Percentiles rank a stretch among this genome's conserved stretches.
These are phyloP conservation scores for Pseudomyrmex pallidus DNA, from an alignment of 1,140 invertebrate genomes.

Conservation along the genomic window DNA sequence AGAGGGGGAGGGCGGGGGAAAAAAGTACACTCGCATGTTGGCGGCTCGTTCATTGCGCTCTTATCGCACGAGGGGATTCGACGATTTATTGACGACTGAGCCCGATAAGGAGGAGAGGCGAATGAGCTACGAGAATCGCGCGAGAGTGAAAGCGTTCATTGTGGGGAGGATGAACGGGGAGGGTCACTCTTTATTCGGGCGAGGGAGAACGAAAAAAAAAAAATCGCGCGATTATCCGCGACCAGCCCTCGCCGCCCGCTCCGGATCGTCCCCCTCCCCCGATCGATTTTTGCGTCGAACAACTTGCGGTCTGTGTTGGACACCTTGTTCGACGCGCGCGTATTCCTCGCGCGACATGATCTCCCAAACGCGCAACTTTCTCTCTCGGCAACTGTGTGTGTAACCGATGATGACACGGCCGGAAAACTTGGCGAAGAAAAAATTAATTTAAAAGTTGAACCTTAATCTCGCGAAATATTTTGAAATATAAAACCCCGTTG, in stretches of 20 bases:
- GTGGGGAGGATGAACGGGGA: constrained; percentile 3
- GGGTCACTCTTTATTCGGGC: neutral
- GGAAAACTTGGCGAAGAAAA: neutral
- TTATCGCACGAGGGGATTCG: constrained; percentile 57
- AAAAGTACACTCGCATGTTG: constrained; percentile 47
- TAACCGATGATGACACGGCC: neutral
- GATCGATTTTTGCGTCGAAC: neutral
- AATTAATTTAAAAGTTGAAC: constrained; percentile 16
- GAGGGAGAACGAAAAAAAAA: constrained; percentile 15
- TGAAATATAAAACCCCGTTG: neutral
- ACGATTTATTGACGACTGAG: constrained; percentile 67
- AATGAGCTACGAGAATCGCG: constrained; percentile 28
- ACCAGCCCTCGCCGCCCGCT: neutral
- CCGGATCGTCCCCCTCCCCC: no score
- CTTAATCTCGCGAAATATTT: constrained; percentile 16
- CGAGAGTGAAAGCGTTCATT: constrained; percentile 35
- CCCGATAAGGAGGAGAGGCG: constrained; percentile 49
- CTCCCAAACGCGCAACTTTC: neutral
- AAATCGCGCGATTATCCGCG: constrained; percentile 11
- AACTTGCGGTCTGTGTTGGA: no score
- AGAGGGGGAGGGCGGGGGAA: constrained; percentile 13
- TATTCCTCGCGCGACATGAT: no score
- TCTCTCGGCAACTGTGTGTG: no score
- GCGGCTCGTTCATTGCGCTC: constrained; percentile 52
- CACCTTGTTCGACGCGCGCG: no score